Conservation (phyloP, 2,113 vertebrate genomes). For the Paracyprichromis sp. region DNA sequence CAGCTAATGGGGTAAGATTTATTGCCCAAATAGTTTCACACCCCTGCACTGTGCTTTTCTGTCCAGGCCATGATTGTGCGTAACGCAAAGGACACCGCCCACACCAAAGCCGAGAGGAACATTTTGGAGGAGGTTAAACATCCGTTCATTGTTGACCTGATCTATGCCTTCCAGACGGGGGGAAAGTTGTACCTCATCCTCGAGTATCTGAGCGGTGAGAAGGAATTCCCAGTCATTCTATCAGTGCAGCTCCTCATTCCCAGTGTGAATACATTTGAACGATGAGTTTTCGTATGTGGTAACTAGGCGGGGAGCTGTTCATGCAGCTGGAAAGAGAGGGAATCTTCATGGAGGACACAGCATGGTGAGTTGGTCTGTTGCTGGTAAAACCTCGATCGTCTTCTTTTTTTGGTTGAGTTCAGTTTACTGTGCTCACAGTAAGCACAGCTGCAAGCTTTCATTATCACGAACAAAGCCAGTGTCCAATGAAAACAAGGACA, state of each 20-base stretch:
- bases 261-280: not conserved
- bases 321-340: conserved; percentile 98
- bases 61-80: conserved; percentile 95
- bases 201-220: conserved; percentile 96
- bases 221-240: not conserved
- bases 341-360: conserved; percentile 99
- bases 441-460: not conserved
- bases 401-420: not conserved
- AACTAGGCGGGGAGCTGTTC: conserved; percentile 93
- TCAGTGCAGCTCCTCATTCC: not conserved
- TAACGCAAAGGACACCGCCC: conserved; percentile 97
- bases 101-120: conserved; percentile 95
- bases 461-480: not conserved
- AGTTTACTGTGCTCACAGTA: not conserved
- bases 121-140: conserved; percentile 98
- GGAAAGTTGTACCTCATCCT: conserved; percentile 99
- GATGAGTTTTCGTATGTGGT: not conserved
- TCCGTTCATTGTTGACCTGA: conserved; percentile 97
- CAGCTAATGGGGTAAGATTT: not conserved
- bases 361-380: conserved; percentile 78
- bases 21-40: not conserved
- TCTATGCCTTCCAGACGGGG: conserved; percentile 98
- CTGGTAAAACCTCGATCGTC: not conserved
- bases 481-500: not conserved
- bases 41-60: not conserved